phyloP scores from a whole-genome alignment of 2,113 vertebrate genomes.

The Thalassarche chlororhynchos region DNA sequence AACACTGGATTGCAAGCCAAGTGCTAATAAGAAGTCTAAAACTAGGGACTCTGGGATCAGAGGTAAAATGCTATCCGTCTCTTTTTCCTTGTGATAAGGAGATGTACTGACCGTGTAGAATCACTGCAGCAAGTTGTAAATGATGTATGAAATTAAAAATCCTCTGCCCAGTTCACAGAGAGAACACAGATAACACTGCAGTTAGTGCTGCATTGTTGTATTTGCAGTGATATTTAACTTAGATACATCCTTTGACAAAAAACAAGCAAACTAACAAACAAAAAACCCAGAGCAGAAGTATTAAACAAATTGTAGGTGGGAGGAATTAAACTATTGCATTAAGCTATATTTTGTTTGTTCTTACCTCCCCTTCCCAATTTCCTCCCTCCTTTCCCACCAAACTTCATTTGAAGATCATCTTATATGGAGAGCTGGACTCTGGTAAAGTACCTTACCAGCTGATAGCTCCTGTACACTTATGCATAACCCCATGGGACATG shows the following conservation, averaged over 20 bases:
- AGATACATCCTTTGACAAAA: neutral
- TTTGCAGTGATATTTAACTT: constrained; percentile 5
- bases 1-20: neutral
- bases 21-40: neutral
- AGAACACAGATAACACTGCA: neutral
- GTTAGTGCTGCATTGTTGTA: neutral
- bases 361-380: neutral
- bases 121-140: neutral
- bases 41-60: neutral
- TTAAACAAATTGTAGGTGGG: neutral
- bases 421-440: neutral
- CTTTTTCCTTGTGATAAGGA: neutral
- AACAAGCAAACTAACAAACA: neutral
- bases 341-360: neutral
- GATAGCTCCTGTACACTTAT: neutral
- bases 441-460: neutral
- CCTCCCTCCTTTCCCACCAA: neutral
- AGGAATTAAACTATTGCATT: neutral
- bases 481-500: neutral
- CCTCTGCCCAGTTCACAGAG: neutral
- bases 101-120: neutral
- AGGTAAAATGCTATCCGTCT: neutral
- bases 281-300: neutral
- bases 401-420: neutral
- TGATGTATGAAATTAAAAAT: constrained; percentile 50